phyloP scores from a whole-genome alignment of 2,113 vertebrate genomes.

The Verasper variegatus region DNA sequence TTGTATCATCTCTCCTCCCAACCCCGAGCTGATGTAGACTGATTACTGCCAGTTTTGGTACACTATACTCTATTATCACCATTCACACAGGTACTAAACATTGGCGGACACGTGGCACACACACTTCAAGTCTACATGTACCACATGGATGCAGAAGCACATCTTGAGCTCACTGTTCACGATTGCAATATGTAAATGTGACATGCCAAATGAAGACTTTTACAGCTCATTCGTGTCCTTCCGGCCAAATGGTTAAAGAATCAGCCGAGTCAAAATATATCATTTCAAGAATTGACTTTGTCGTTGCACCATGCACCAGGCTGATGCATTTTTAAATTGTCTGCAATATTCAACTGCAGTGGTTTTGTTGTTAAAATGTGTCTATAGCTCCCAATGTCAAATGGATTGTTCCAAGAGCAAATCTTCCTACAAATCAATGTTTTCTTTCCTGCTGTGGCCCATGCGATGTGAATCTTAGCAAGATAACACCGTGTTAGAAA shows the following conservation, averaged over 20 bases:
- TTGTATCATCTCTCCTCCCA: slow-evolving; percentile 2
- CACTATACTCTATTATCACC: not conserved
- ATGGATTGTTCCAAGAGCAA: slow-evolving; percentile 18
- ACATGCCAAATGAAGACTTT: too few relatives aligned
- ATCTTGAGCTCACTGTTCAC: too few relatives aligned
- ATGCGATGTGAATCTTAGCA: slow-evolving; percentile 45
- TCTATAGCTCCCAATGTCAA: slow-evolving; percentile 34
- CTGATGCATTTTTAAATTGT: not conserved
- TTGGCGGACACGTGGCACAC: not conserved
- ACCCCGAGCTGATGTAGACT: slow-evolving; percentile 9
- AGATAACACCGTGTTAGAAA: slow-evolving; percentile 22
- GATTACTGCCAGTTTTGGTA: slow-evolving; percentile 13
- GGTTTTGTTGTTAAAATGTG: slow-evolving; percentile 3
- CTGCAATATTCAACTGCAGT: slow-evolving; percentile 2
- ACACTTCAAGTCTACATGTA: not conserved
- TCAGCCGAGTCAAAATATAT: not conserved
- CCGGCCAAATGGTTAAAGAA: not conserved
- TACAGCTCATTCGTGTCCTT: too few relatives aligned
- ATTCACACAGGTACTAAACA: not conserved
- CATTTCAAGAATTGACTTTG: not conserved
- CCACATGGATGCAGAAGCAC: too few relatives aligned
- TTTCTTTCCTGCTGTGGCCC: slow-evolving; percentile 22
- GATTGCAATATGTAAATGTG: too few relatives aligned
- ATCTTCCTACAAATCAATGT: slow-evolving; percentile 20
- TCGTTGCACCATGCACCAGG: not conserved